Evolutionary conservation across 2,797 vertebrate species (phyloP), one percentile per base, ranked within the genome.

Genomic region (Danio jaintianensis): DNA sequence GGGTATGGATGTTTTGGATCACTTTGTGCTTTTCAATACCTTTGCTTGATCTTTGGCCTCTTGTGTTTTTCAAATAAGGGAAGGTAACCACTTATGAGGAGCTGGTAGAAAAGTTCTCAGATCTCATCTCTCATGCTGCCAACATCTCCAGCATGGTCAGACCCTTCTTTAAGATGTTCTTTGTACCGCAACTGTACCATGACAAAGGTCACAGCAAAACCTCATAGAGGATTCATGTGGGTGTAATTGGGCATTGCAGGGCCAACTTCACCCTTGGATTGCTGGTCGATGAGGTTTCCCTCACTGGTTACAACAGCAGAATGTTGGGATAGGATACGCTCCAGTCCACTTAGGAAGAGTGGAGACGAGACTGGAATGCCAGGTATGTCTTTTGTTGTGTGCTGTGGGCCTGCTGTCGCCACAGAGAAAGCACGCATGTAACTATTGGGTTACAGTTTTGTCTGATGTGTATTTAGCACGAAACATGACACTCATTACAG

Each of bases 381-480:
- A 94, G 94, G 94, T 95, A 96, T 96, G 95, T 93, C 92, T 94
- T 89, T 89, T 92, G 92, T 92, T 86, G 88, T 93, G 93, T 85
- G 88, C 90, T 68, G 88, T 91, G 93, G 94, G 94, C 94, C 88
- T 89, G 87, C 93, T 95, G 95, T 96, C 94, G 94, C 94, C 95
- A 95, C 88, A 86, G 92, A 75, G 90, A 94, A 93, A 93, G 94
- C 92, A 93, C 94, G 92, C 93, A 95, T 94, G 93, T 95, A 94
- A 93, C 90, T 94, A 95, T 96, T 92, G 90, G 91, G 92, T 96
- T 97, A 96, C 95, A 94, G 93, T 93, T 94, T 93, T 93, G 93
- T 94, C 94, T 92, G 91, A 92, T 92, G 93, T 95, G 94, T 95
- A 94, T 95, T 96, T 95, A 94, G 90, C 69, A 70, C 91, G 95